phyloP scores from a whole-genome alignment of 92 coral and sea anemone genomes.

The Phenganax marumi region DNA sequence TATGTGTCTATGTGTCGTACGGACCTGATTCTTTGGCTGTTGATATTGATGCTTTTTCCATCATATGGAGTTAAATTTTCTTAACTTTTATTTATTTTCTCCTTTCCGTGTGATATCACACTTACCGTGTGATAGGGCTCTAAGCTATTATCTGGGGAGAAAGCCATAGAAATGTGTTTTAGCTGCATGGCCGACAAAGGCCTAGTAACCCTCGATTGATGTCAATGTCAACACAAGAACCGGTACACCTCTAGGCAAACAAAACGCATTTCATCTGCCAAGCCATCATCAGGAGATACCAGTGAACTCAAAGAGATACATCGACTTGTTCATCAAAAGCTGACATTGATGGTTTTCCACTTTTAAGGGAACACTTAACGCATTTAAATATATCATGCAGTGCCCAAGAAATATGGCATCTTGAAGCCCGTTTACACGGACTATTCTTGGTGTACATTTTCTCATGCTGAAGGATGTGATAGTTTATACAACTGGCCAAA shows the following conservation, averaged over 20 bases:
- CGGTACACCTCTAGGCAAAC: conserved; percentile 37
- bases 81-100: conserved; percentile 43
- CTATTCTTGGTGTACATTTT: too few relatives aligned
- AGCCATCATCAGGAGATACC: conserved; percentile 20
- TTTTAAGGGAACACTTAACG: conserved; percentile 43
- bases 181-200: conserved; percentile 34
- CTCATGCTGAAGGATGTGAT: too few relatives aligned
- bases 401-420: conserved; percentile 9
- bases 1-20: neutral
- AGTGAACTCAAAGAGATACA: too few relatives aligned
- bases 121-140: conserved; percentile 21
- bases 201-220: conserved; percentile 50
- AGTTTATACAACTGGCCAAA: too few relatives aligned
- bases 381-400: neutral
- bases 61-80: neutral
- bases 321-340: conserved; percentile 47
- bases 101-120: conserved; percentile 39
- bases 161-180: conserved; percentile 39
- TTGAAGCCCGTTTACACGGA: neutral
- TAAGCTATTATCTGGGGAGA: conserved; percentile 33
- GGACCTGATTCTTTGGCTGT: neutral
- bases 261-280: conserved; percentile 41
- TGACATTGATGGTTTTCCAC: conserved; percentile 47
- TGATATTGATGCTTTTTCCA: neutral
- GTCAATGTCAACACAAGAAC: conserved; percentile 36